Conservation (phyloP, 2,797 vertebrate species). For the Champsocephalus gunnari region DNA sequence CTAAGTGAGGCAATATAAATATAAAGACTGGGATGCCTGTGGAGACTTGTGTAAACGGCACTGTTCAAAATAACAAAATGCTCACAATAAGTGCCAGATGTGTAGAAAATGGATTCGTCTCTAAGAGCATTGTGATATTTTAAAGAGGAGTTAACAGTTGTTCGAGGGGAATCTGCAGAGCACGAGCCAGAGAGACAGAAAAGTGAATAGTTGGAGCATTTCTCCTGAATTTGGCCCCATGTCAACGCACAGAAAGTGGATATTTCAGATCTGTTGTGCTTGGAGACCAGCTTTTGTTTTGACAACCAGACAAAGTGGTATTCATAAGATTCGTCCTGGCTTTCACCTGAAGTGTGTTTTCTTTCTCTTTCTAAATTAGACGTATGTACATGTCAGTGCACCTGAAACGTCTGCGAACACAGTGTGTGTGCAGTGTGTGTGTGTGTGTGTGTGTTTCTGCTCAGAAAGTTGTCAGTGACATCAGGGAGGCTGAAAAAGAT, state of each 20-base stretch:
- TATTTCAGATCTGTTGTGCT: slow-evolving; percentile 82
- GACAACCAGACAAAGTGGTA: slow-evolving; percentile 75
- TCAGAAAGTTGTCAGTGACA: slow-evolving; percentile 34
- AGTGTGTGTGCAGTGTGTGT: background rate
- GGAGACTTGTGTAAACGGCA: slow-evolving; percentile 41
- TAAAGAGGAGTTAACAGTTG: slow-evolving; percentile 61
- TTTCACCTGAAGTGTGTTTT: slow-evolving; percentile 79
- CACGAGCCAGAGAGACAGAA: slow-evolving; percentile 50
- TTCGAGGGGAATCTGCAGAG: slow-evolving; percentile 40
- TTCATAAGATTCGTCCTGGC: slow-evolving; percentile 64
- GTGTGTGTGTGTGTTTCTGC: slow-evolving; percentile 34
- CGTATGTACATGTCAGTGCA: slow-evolving; percentile 54
- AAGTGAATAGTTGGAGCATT: slow-evolving; percentile 60
- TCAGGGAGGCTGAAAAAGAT: slow-evolving; percentile 45
- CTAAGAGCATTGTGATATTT: slow-evolving; percentile 36
- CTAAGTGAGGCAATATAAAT: slow-evolving; percentile 33
- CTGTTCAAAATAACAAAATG: slow-evolving; percentile 37
- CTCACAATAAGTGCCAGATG: slow-evolving; percentile 61
- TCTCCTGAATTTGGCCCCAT: slow-evolving; percentile 70
- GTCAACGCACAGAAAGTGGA: slow-evolving; percentile 73
- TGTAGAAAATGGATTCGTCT: slow-evolving; percentile 42
- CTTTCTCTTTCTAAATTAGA: slow-evolving; percentile 60
- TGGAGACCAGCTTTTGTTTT: slow-evolving; percentile 80
- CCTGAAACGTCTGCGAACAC: slow-evolving; percentile 31
- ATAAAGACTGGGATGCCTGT: slow-evolving; percentile 10